Evolutionary conservation across 2,888 invertebrate species (phyloP).

Genomic region (Mamestra brassicae): DNA sequence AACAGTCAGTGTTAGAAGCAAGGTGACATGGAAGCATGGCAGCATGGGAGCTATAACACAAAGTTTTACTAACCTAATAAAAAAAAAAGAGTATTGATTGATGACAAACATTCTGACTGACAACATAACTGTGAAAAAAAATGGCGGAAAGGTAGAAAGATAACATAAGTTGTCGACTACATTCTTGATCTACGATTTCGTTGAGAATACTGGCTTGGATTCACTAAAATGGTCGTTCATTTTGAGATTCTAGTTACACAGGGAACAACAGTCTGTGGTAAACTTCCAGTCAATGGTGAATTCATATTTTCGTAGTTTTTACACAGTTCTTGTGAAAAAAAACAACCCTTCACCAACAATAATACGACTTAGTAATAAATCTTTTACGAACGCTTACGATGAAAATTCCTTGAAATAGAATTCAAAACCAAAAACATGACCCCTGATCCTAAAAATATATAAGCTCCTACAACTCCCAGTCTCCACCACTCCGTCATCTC

Average conservation of each 20-base stretch:
- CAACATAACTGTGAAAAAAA: conserved; percentile 24
- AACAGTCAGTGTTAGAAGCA: conserved; percentile 20
- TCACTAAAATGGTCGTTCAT: not conserved
- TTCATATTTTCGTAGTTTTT: not conserved
- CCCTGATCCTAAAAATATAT: not conserved
- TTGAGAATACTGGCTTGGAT: not conserved
- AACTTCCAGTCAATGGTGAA: not conserved
- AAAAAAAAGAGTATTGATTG: conserved; percentile 58
- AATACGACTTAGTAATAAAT: too few species aligned
- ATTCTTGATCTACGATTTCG: not conserved
- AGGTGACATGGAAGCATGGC: not conserved
- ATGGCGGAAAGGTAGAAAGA: not conserved
- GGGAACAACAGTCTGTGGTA: not conserved
- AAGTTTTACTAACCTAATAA: conserved; percentile 58
- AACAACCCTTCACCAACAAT: too few species aligned
- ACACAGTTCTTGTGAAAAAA: too few species aligned
- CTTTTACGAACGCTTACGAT: too few species aligned
- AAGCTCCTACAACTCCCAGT: not conserved
- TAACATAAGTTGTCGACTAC: too few species aligned
- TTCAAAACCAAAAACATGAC: too few species aligned
- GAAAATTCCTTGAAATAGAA: too few species aligned
- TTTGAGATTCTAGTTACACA: not conserved
- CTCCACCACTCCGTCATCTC: not conserved
- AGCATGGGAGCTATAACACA: conserved; percentile 23
- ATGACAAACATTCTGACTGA: conserved; percentile 42